Base-by-base conservation (phyloP, 1,140 invertebrate species). In the Drosophila baimaii region DNA sequence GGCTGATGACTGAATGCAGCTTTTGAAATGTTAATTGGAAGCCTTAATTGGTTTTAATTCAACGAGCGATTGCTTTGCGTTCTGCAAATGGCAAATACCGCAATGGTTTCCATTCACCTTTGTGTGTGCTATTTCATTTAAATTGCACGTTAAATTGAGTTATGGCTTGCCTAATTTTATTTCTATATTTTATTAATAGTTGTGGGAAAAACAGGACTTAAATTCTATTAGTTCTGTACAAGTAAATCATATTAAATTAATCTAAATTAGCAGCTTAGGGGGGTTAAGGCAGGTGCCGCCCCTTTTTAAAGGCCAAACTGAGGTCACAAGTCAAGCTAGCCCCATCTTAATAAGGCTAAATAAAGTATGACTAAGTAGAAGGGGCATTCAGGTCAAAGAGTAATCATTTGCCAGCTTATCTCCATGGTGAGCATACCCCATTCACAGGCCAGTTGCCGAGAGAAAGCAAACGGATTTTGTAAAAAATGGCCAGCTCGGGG, bases 21-120 rank as follows among this genome's bases (percentile, higher is more conserved):
- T 72, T 72, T 72, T 72, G 52, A 71, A 72, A 49, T 71, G 65
- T 71, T 72, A 71, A 72, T 72, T 72, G 69, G 54, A 72, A 21
- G 65, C 31, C 69, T 58, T 72, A 72, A 72, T 72, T 71, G 69
- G 5, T 71, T 72, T 72, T 35, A 71, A 71, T 72, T 71, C 69
- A 57, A 35, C 13, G 51, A 35, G 15, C 37, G 54, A 44, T 64
- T 59, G 54, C 56, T 44, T 59, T 64, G 37, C 21, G 17, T 35
- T 29, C 17, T 21, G 19, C 51, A 56, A 49, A 51, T 23, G 41
- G 21, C 47, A 23, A 65, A 27, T 35, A 29, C 43, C 33, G 25
- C 19, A 7, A 21, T 29, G 31, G 59, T 23, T 51, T 65, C 19
- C 27, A 19, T 35, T 68, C 35, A 25, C 59, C 21, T 65, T 65